These are phyloP conservation scores for Hylaeus volcanicus DNA, from an alignment of 1,140 invertebrate genomes.

Conservation along the genomic window DNA sequence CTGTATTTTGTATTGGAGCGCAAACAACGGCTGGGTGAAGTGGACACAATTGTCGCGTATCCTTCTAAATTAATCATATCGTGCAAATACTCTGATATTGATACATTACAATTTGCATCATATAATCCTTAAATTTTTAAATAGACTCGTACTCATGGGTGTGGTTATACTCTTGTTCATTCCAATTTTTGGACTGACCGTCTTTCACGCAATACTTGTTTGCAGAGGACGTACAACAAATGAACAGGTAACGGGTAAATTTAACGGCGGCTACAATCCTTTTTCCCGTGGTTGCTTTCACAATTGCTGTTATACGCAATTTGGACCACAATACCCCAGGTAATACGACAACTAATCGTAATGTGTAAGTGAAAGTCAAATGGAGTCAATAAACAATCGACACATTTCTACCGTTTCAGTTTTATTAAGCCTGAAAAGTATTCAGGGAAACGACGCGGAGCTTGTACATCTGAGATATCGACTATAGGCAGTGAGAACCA, in stretches of 20 bases:
- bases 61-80: constrained; percentile 78
- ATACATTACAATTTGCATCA: background rate
- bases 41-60: constrained; percentile 95
- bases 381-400: constrained; percentile 1
- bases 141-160: constrained; percentile 94
- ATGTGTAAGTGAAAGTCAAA: background rate
- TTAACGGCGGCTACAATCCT: constrained; percentile 98
- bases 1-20: constrained; percentile 94
- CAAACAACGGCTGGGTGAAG: constrained; percentile 89
- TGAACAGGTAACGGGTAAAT: constrained; percentile 99
- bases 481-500: constrained; percentile 85
- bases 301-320: constrained; percentile 97
- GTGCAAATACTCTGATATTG: background rate
- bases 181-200: constrained; percentile 98
- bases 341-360: constrained; percentile 74
- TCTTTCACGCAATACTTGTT: constrained; percentile 98
- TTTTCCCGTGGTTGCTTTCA: constrained; percentile 96
- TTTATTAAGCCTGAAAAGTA: constrained; percentile 80
- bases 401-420: constrained; percentile 62
- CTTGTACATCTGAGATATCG: constrained; percentile 79
- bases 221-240: constrained; percentile 99
- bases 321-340: constrained; percentile 98
- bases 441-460: constrained; percentile 78
- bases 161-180: constrained; percentile 95
- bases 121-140: constrained; percentile 78